Evolutionary conservation across 2,888 invertebrate species (phyloP), one percentile per base, ranked within the genome.

Genomic region (Slavum lentiscoides): DNA sequence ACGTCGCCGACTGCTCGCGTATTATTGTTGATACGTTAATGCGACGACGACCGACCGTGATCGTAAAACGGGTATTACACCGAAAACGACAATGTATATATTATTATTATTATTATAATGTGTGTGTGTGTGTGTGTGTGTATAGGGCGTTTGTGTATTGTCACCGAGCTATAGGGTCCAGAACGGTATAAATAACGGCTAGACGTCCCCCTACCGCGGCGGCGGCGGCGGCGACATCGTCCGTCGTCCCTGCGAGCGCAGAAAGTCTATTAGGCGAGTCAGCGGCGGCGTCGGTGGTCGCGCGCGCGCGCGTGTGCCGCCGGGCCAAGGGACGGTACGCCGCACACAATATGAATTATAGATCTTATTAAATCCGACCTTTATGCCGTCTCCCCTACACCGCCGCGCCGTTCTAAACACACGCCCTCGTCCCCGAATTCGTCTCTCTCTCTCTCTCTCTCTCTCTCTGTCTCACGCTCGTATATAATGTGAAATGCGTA

Each of bases 291-390:
- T 7, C 59, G n/a, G 43, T 49, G 59, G 61, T 21, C 0, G 58
- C 66, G 68, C 6, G 23, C 4, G 43, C 7, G 43, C 11, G 11
- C 6, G 7, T 11, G 43, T 6, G 43, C 9, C 43, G 61, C 15
- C 0, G 58, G 58, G 68, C 5, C 11, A 13, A 49, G 49, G 37
- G 23, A 23, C 37, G 64, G 64, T 37, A 23, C n/a, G n/a, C n/a
- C n/a, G 4, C 55, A 13, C 21, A 73, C 30, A 62, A 30, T 72
- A 80, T 80, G 70, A 80, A 72, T 80, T 80, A 80, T 80, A 80
- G 80, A 80, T 80, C 80, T 80, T 80, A 80, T 80, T 80, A 80
- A 80, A 80, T 80, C 80, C 80, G 80, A 80, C 80, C 80, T 62
- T 70, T 77, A 55, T 49, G 3, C 49, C 49, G 49, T 49, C 64